Evolutionary conservation across 2,113 vertebrate genomes (phyloP), one percentile per base, ranked within the genome.

Genomic region (Drymodes brunneopygia): DNA sequence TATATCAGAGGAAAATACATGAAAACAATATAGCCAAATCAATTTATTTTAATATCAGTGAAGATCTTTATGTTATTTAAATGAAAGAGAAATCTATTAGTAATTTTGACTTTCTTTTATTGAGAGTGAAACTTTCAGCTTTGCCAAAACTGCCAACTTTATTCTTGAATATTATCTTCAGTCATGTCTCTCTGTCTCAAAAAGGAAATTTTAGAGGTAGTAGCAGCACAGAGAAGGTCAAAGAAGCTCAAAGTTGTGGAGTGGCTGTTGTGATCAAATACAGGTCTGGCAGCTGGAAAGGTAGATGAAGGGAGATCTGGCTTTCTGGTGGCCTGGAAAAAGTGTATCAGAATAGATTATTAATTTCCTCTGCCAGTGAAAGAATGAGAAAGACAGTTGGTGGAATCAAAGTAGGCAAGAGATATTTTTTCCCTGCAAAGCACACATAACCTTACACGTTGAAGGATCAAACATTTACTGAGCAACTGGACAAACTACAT

Each of bases 21-120:
- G 23, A 94, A 96, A 91, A 81, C 80, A 88, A 85, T 91, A 92
- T 91, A 86, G 31, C 21, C 28, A 81, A 87, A 91, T 81, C 31
- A 81, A 92, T 91, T 86, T 89, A 51, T 92, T 92, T 83, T 86
- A 86, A 70, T 70, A 58, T 8, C 40, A 40, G 16, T 42, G 48
- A 81, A 93, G 33, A 86, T 66, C 8, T 87, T 81, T 58, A 31
- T 79, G 25, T 33, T 80, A 38, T 80, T 92, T 92, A 62, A 92
- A 78, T 2, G 14, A 85, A 94, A 88, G 14, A 85, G 65, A 88
- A 29, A 29, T 29, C 4, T 64, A 12, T 78, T 86, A 72, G 45
- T 71, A 81, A 75, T 92, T 95, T 67, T 71, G 2, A 44, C 20
- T 51, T 86, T 61, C 16, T 73, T 78, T 86, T 81, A 78, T 57